Evolutionary conservation across 2,113 vertebrate genomes (phyloP), one percentile per base, ranked within the genome.

Genomic region (Grammomys surdaster): DNA sequence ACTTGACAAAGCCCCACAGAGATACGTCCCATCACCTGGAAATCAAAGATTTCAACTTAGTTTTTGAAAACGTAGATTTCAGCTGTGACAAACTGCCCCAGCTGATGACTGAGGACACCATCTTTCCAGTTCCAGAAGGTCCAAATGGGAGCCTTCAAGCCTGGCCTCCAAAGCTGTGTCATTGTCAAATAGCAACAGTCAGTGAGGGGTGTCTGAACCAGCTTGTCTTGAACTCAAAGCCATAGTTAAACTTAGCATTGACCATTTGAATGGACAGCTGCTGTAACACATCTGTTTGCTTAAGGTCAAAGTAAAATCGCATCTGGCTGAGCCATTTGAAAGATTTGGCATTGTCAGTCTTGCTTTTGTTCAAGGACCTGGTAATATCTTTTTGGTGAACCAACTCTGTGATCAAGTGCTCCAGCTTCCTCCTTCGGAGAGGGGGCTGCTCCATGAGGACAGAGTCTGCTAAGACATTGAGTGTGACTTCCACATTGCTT

Each of bases 181-280:
- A 99, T 99, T 14, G 99, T 99, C 96, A 99, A 97, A 96, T 99
- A 99, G 98, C 99, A 99, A 84, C 99, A 99, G 97, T 99, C 99
- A 1, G 99, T 99, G 92, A 99, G 99, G 5, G 99, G 99, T 1
- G 99, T 99, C 98, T 99, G 99, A 9, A 99, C 99, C 56, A 99
- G 99, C 95, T 99, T 99, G 98, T 99, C 99, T 96, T 99, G 99
- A 63, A 99, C 98, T 99, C 99, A 82, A 99, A 99, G 89, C 99
- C 99, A 3, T 99, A 99, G 98, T 99, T 99, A 97, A 99, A 99
- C 94, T 99, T 99, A 97, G 99, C 99, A 75, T 99, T 99, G n/a
- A 99, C 99, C 99, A 99, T 99, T 97, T 99, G 99, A 96, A 99
- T 99, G 4, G 99, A 99, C n/a, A 99, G 98, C 96, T 99, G 99